A percentile compares a stretch with the other conserved stretches of the same genome.
Evolutionary conservation across 2,888 invertebrate genomes (phyloP).

Genomic region (Scaptomyza tumidula): DNA sequence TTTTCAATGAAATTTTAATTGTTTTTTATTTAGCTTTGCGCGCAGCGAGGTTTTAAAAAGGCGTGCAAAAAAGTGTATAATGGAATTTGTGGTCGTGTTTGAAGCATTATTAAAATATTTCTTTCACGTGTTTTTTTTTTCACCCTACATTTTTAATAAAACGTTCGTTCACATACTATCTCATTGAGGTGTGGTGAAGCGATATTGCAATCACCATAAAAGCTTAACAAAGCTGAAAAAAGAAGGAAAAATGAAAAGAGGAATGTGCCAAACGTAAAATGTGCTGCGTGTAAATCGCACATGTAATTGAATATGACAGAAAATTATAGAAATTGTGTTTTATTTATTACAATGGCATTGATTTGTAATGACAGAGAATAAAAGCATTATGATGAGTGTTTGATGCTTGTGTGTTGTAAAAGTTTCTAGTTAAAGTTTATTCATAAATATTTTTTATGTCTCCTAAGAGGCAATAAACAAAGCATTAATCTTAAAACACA

Average conservation of each 20-base stretch:
- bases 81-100: constrained; percentile 18
- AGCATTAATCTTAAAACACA: neutral
- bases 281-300: neutral
- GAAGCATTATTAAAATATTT: constrained; percentile 24
- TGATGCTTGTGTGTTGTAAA: neutral
- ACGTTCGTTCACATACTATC: constrained; percentile 7
- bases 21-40: constrained; percentile 43
- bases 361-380: neutral
- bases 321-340: neutral
- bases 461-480: neutral
- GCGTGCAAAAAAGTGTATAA: constrained; percentile 18
- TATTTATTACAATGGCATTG: neutral
- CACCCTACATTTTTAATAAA: constrained; percentile 7
- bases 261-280: neutral
- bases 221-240: constrained; percentile 1
- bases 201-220: constrained; percentile 19
- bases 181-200: constrained; percentile 25
- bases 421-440: too few species aligned
- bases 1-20: constrained; percentile 63
- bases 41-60: neutral
- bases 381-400: neutral
- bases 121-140: constrained; percentile 8
- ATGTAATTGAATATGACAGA: constrained; percentile 1
- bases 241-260: neutral
- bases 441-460: too few species aligned